phyloP scores from a whole-genome alignment of 64 coral and sea anemone genomes.

The Trachythela sp. region DNA sequence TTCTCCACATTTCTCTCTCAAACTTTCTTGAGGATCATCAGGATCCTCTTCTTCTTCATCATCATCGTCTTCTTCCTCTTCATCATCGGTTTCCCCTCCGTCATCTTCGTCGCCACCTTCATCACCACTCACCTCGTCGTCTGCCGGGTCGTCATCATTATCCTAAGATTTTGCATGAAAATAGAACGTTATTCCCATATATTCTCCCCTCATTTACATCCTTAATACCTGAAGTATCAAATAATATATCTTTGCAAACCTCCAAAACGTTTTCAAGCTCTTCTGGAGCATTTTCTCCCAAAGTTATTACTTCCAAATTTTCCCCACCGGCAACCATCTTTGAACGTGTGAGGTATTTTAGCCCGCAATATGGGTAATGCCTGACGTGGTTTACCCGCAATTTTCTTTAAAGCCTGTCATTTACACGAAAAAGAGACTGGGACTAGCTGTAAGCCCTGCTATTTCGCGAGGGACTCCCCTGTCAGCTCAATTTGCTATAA shows the following conservation, averaged over 20 bases:
- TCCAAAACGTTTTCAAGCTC: neutral
- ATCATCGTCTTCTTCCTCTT: conserved; percentile 73
- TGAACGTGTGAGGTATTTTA: neutral
- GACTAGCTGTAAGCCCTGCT: neutral
- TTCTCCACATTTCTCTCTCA: conserved; percentile 68
- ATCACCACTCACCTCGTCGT: conserved; percentile 59
- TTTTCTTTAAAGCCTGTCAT: neutral
- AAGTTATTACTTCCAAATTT: conserved; percentile 6
- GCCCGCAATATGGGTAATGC: neutral
- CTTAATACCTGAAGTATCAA: neutral
- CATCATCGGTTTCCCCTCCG: conserved; percentile 46
- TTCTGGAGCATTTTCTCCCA: conserved; percentile 13
- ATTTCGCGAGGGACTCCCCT: neutral
- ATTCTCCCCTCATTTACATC: neutral
- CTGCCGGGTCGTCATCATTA: conserved; percentile 54
- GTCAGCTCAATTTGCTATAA: neutral
- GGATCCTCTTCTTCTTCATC: conserved; percentile 65
- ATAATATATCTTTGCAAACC: neutral
- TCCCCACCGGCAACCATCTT: conserved; percentile 25
- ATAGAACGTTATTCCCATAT: neutral
- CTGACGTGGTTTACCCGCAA: neutral
- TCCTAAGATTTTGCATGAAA: neutral
- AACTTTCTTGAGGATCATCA: conserved; percentile 60
- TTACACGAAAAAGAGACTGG: neutral
- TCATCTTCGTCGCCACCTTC: conserved; percentile 42